These are phyloP conservation scores for Philereme transversata DNA, from an alignment of 2,888 invertebrate species.

Conservation along the genomic window DNA sequence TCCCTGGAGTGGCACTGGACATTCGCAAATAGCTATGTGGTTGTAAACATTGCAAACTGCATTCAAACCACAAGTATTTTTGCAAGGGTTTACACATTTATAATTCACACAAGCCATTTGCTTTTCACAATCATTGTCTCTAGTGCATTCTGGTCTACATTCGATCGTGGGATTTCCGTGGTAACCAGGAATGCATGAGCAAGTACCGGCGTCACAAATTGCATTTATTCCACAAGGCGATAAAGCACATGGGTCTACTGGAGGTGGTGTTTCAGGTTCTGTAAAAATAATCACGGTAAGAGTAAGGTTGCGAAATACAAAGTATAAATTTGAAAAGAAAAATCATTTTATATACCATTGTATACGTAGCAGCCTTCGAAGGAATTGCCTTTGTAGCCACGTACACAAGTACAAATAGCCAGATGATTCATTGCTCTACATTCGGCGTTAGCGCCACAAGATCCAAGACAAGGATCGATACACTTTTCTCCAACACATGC, in stretches of 20 bases:
- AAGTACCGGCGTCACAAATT: conserved; percentile 83
- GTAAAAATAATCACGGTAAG: conserved; percentile 19
- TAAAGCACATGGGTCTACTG: conserved; percentile 83
- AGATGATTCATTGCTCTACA: conserved; percentile 90
- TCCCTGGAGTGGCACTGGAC: conserved; percentile 88
- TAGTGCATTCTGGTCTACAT: conserved; percentile 91
- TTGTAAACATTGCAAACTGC: conserved; percentile 90
- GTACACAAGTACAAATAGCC: conserved; percentile 89
- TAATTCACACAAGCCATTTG: conserved; percentile 88
- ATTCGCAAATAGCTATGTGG: conserved; percentile 91
- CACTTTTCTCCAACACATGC: conserved; percentile 91
- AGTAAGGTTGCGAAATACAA: neutral
- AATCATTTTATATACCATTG: conserved; percentile 47
- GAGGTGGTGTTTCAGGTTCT: conserved; percentile 64
- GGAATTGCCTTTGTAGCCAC: conserved; percentile 89
- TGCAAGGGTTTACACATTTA: conserved; percentile 90
- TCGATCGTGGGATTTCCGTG: conserved; percentile 87
- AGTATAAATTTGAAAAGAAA: neutral
- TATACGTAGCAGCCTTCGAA: conserved; percentile 80
- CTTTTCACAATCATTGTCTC: conserved; percentile 89
- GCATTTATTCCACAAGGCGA: conserved; percentile 87
- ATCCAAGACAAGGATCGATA: conserved; percentile 88
- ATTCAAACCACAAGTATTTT: conserved; percentile 87
- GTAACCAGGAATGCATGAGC: conserved; percentile 85
- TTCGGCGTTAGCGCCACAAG: conserved; percentile 87